Percentiles rank a stretch among this genome's conserved stretches.
phyloP scores from a whole-genome alignment of 2,113 vertebrate species.

The Axis porcinus region DNA sequence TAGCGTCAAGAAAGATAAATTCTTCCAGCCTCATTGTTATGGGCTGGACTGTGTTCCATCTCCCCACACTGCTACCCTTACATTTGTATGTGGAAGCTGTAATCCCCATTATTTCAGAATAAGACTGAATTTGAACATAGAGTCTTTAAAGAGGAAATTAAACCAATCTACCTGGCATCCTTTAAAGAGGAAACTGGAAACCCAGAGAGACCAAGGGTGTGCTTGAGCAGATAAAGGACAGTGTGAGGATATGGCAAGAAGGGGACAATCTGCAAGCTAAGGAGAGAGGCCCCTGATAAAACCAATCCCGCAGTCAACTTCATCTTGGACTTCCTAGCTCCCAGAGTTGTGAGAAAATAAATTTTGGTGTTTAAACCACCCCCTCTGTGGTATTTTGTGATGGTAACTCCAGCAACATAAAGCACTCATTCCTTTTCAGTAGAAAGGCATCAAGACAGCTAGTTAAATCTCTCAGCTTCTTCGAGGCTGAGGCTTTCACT shows the following conservation, averaged over 20 bases:
- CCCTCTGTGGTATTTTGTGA: not conserved
- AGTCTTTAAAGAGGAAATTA: not conserved
- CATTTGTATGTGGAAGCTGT: not conserved
- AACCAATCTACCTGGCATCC: not conserved
- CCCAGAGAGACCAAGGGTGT: not conserved
- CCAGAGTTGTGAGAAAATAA: not conserved
- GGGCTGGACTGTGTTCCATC: not conserved
- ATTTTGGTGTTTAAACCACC: not conserved
- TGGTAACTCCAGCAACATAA: not conserved
- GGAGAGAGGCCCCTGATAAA: not conserved
- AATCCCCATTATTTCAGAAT: not conserved
- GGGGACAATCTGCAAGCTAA: too few relatives aligned
- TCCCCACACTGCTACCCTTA: not conserved
- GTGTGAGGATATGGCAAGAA: not conserved
- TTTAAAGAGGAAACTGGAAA: not conserved
- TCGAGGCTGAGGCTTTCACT: not conserved
- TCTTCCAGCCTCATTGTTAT: not conserved
- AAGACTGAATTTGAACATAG: not conserved
- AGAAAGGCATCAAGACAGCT: not conserved
- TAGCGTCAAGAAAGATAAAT: not conserved
- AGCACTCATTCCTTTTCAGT: not conserved
- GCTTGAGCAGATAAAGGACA: not conserved
- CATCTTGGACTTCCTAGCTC: not conserved
- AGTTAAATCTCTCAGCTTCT: not conserved
- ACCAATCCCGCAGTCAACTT: not conserved